These are phyloP conservation scores for Tetrapedia diversipes DNA, from an alignment of 2,888 invertebrate species.

Conservation along the genomic window DNA sequence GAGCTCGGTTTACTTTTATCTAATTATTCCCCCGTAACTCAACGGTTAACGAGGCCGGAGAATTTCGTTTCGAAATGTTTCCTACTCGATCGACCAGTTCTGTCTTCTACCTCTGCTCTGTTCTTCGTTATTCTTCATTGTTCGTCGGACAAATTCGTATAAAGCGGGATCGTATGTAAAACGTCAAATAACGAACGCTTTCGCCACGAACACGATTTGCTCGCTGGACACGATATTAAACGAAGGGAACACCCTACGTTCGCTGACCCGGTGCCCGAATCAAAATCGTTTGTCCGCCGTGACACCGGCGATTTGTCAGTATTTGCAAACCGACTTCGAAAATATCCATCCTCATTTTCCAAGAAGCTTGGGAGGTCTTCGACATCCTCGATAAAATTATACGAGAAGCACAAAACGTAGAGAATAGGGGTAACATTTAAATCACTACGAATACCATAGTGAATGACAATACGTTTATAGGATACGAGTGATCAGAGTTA, in stretches of 20 bases:
- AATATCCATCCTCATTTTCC: not conserved
- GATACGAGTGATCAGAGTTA: too few relatives aligned
- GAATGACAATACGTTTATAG: too few relatives aligned
- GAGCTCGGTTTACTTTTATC: slow-evolving; percentile 54
- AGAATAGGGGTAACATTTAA: too few relatives aligned
- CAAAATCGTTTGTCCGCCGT: slow-evolving; percentile 1
- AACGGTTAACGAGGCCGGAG: slow-evolving; percentile 39
- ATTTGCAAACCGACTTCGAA: not conserved
- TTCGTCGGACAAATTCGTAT: slow-evolving; percentile 70
- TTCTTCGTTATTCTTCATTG: slow-evolving; percentile 24
- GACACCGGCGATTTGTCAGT: slow-evolving; percentile 12
- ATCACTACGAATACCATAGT: too few relatives aligned
- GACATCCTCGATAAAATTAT: too few relatives aligned
- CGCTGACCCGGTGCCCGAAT: slow-evolving; percentile 9
- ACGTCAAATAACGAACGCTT: slow-evolving; percentile 59
- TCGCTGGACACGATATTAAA: slow-evolving; percentile 4
- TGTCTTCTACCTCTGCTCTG: not conserved
- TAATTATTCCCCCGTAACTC: slow-evolving; percentile 59
- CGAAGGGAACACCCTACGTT: not conserved
- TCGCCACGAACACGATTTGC: slow-evolving; percentile 32
- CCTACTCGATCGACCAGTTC: not conserved
- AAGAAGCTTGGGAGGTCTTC: too few relatives aligned
- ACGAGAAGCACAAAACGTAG: too few relatives aligned
- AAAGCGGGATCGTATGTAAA: slow-evolving; percentile 66
- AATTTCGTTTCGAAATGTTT: not conserved